Evolutionary conservation across 2,797 vertebrate species (phyloP).

Genomic region (Sebastes itinus): DNA sequence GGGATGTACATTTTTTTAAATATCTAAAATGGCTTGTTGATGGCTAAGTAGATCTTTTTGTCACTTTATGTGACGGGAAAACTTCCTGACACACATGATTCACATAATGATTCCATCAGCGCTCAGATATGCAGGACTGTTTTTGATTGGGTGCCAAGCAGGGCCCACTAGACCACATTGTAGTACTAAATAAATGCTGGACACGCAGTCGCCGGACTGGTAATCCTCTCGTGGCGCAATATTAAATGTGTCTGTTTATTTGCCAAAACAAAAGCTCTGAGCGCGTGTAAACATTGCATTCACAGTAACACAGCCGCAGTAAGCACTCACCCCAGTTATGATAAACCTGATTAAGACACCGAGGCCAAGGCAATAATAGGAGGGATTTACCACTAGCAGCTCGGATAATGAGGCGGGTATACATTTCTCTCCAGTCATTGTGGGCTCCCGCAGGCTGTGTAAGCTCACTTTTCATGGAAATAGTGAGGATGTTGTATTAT

Average conservation of each 20-base stretch:
- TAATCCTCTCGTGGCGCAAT: constrained; percentile 58
- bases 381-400: constrained; percentile 61
- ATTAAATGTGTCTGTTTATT: constrained; percentile 59
- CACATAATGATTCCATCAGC: background rate
- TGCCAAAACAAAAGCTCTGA: constrained; percentile 47
- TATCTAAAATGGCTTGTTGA: background rate
- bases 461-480: constrained; percentile 62
- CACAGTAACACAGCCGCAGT: constrained; percentile 36
- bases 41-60: background rate
- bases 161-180: background rate
- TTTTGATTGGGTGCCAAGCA: constrained; percentile 20
- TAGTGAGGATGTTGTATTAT: constrained; percentile 48
- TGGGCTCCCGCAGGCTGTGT: constrained; percentile 45
- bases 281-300: constrained; percentile 50
- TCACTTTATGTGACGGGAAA: background rate
- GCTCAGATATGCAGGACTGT: background rate
- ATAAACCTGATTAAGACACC: constrained; percentile 66
- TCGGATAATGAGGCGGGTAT: constrained; percentile 62
- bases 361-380: constrained; percentile 55
- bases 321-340: constrained; percentile 44
- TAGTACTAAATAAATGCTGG: constrained; percentile 40
- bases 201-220: constrained; percentile 19
- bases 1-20: background rate
- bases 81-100: background rate
- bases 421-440: constrained; percentile 54